phyloP scores from a whole-genome alignment of 2,888 invertebrate genomes.

The Nomada flava region DNA sequence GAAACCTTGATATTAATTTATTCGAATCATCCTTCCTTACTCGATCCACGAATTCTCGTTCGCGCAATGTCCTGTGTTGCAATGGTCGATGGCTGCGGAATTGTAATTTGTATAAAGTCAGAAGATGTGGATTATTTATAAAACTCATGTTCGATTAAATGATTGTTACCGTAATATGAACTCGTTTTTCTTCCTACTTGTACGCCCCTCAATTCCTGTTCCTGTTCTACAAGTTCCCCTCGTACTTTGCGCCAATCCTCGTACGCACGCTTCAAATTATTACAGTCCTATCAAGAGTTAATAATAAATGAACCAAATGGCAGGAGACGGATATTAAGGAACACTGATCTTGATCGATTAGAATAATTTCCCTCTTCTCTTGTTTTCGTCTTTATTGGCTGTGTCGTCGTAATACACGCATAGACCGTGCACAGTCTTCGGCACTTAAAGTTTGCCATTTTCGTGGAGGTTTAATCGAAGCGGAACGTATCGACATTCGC shows the following conservation, averaged over 20 bases:
- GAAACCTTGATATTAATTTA: slow-evolving; percentile 45
- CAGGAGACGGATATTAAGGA: too few relatives aligned
- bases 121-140: slow-evolving; percentile 81
- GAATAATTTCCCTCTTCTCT: not conserved
- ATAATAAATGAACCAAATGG: too few relatives aligned
- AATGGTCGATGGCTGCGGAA: slow-evolving; percentile 62
- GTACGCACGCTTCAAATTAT: too few relatives aligned
- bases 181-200: slow-evolving; percentile 3
- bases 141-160: slow-evolving; percentile 82
- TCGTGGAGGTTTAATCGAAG: slow-evolving; percentile 47
- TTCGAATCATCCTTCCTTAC: slow-evolving; percentile 46
- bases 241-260: too few relatives aligned
- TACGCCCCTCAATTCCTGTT: not conserved
- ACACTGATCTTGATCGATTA: too few relatives aligned
- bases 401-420: not conserved
- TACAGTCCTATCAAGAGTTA: too few relatives aligned
- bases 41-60: slow-evolving; percentile 71
- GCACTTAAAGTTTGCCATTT: slow-evolving; percentile 11
- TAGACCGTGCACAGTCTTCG: not conserved
- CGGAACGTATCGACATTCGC: slow-evolving; percentile 46
- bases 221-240: too few relatives aligned
- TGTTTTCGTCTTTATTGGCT: not conserved
- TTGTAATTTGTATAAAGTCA: slow-evolving; percentile 81
- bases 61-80: slow-evolving; percentile 53
- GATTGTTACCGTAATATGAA: slow-evolving; percentile 80